These are phyloP conservation scores for Mamestra brassicae DNA, from an alignment of 2,888 invertebrate genomes.

Conservation along the genomic window DNA sequence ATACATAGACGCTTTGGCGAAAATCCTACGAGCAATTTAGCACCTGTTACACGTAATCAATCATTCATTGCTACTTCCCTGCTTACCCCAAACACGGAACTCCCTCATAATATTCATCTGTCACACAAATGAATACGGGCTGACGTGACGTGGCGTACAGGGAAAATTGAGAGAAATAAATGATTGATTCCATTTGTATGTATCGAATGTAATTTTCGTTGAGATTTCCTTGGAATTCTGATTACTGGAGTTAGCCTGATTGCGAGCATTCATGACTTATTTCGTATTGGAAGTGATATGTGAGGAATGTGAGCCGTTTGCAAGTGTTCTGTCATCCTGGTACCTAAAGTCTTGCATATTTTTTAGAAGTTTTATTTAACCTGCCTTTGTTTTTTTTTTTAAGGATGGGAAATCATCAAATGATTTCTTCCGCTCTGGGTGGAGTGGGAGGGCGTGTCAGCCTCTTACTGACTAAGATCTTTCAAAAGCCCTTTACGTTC, in stretches of 20 bases:
- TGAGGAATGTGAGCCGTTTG: background rate
- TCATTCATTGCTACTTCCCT: conserved; percentile 6
- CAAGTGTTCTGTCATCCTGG: background rate
- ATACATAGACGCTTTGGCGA: background rate
- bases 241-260: conserved; percentile 31
- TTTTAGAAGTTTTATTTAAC: too few relatives aligned
- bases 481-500: too few relatives aligned
- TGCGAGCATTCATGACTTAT: conserved; percentile 29
- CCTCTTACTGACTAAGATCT: too few relatives aligned
- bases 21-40: background rate
- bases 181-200: conserved; percentile 40
- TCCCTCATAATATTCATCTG: conserved; percentile 12
- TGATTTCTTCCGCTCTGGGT: too few relatives aligned
- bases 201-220: conserved; percentile 24
- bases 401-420: too few relatives aligned
- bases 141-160: background rate
- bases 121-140: conserved; percentile 7
- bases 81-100: conserved; percentile 5
- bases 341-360: background rate
- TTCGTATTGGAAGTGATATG: background rate
- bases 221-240: conserved; percentile 22
- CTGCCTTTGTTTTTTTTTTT: too few relatives aligned
- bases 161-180: conserved; percentile 20
- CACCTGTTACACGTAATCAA: conserved; percentile 8
- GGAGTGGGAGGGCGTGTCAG: too few relatives aligned